Evolutionary conservation across 2,113 vertebrate genomes (phyloP).

Genomic region (Pelobates fuscus): DNA sequence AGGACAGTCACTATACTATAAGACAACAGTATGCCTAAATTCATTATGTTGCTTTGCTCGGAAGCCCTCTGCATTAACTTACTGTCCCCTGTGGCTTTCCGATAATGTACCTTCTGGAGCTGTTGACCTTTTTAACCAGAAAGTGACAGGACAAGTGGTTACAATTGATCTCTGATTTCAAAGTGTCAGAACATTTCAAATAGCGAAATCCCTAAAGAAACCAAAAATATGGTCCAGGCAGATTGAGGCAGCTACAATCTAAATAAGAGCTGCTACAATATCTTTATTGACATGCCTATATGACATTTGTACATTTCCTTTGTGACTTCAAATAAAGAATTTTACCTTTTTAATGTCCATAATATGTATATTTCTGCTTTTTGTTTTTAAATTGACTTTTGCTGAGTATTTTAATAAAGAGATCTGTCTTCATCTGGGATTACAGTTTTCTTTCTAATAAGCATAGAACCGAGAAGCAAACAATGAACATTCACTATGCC

Average conservation of each 20-base stretch:
- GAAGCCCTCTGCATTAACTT: constrained; percentile 40
- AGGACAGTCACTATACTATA: constrained; percentile 10
- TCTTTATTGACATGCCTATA: neutral
- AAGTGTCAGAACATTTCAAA: constrained; percentile 34
- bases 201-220: constrained; percentile 16
- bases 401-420: no score
- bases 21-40: constrained; percentile 34
- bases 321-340: no score
- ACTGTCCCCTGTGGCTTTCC: constrained; percentile 15
- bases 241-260: constrained; percentile 10
- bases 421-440: no score
- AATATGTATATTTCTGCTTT: no score
- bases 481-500: no score
- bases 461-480: no score
- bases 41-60: constrained; percentile 27
- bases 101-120: constrained; percentile 47
- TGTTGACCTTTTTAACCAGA: constrained; percentile 49
- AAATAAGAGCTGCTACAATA: neutral
- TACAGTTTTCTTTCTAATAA: no score
- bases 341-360: no score
- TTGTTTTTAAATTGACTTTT: no score
- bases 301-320: neutral
- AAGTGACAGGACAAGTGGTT: constrained; percentile 46
- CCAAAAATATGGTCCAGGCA: constrained; percentile 32
- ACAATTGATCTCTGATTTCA: constrained; percentile 42